Evolutionary conservation across 2,797 vertebrate species (phyloP).

Genomic region (Enteromius mattozi): DNA sequence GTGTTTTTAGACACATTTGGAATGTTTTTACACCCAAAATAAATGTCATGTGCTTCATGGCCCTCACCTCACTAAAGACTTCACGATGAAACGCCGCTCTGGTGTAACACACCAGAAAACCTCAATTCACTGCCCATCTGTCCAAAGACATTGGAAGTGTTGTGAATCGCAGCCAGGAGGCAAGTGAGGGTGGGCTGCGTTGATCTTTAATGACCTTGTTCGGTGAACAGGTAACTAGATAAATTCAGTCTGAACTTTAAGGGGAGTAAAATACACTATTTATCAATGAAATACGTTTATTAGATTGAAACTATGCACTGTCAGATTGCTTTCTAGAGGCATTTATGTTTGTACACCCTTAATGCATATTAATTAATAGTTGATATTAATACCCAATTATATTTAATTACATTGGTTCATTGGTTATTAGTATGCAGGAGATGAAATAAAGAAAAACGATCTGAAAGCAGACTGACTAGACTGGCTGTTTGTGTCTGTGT

Average conservation of each 20-base stretch:
- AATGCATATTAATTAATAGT: neutral
- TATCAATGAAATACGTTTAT: neutral
- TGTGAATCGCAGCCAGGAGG: slow-evolving; percentile 34
- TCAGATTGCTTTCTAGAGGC: neutral
- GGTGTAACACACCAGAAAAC: slow-evolving; percentile 33
- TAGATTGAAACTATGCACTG: neutral
- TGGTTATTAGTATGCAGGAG: neutral
- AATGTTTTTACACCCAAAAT: slow-evolving; percentile 49
- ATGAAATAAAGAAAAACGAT: neutral
- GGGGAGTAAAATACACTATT: neutral
- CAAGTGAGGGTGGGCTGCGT: slow-evolving; percentile 31
- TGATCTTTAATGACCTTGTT: slow-evolving; percentile 51
- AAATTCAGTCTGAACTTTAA: slow-evolving; percentile 14
- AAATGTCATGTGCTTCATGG: slow-evolving; percentile 40
- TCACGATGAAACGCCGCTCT: neutral
- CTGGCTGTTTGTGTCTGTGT: neutral
- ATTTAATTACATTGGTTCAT: neutral
- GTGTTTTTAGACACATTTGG: slow-evolving; percentile 37
- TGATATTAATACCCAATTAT: neutral
- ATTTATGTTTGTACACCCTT: neutral
- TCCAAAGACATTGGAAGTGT: slow-evolving; percentile 54
- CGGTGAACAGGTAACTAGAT: slow-evolving; percentile 25
- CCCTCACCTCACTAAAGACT: slow-evolving; percentile 4
- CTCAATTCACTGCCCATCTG: slow-evolving; percentile 52
- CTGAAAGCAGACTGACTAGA: neutral